Conservation (phyloP, 2,888 invertebrate genomes). For the Mythimna lalbum region DNA sequence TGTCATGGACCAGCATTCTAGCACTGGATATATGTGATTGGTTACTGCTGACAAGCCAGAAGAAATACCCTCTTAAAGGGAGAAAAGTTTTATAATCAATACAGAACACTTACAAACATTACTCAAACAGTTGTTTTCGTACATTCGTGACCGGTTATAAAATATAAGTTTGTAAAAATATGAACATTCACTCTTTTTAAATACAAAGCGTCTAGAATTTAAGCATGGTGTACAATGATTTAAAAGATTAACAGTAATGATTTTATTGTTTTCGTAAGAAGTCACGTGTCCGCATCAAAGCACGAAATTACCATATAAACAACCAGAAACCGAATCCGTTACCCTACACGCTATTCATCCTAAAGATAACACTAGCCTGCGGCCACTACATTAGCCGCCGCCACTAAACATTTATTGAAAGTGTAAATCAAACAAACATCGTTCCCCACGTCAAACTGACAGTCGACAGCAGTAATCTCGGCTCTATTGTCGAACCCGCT, state of each 20-base stretch:
- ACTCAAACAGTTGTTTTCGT: constrained; percentile 4
- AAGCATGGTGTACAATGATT: constrained; percentile 19
- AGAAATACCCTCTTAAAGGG: too few relatives aligned
- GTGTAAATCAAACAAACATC: constrained; percentile 66
- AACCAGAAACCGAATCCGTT: constrained; percentile 26
- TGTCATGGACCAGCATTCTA: too few relatives aligned
- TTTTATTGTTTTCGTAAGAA: not conserved
- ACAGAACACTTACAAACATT: not conserved
- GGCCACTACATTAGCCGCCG: constrained; percentile 52
- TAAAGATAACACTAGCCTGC: constrained; percentile 28
- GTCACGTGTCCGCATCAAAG: not conserved
- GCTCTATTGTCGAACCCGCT: constrained; percentile 82
- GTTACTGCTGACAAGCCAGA: not conserved
- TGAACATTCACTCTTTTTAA: constrained; percentile 20
- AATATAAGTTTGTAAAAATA: constrained; percentile 22
- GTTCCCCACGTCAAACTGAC: constrained; percentile 72
- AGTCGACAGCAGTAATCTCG: constrained; percentile 85
- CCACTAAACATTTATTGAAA: constrained; percentile 66
- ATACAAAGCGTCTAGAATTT: not conserved
- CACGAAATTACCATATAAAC: constrained; percentile 38
- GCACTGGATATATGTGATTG: too few relatives aligned
- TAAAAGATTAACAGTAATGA: not conserved
- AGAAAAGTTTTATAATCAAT: too few relatives aligned
- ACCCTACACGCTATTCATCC: not conserved
- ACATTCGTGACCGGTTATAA: constrained; percentile 7